Evolutionary conservation across 1,140 invertebrate species (phyloP).

Genomic region (Prorops nasuta): DNA sequence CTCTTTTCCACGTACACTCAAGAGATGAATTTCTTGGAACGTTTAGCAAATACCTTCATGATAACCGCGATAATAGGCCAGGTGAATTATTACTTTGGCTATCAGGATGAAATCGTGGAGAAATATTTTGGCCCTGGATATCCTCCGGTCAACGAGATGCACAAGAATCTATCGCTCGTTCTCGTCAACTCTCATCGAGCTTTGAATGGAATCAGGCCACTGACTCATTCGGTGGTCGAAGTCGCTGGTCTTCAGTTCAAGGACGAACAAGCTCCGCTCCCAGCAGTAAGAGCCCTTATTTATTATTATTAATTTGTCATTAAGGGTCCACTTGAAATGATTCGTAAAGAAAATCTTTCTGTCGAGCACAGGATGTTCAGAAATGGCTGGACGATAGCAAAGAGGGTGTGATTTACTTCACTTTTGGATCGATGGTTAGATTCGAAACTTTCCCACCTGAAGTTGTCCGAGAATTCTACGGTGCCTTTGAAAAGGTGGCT

Average conservation of each 20-base stretch:
- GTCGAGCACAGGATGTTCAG: conserved; percentile 59
- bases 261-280: conserved; percentile 18
- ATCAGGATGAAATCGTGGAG: conserved; percentile 28
- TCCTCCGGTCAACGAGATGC: conserved; percentile 42
- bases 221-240: conserved; percentile 57
- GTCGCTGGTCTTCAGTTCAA: conserved; percentile 61
- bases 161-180: conserved; percentile 52
- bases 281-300: conserved; percentile 24
- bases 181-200: conserved; percentile 61
- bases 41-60: conserved; percentile 4
- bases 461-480: conserved; percentile 26
- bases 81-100: conserved; percentile 16
- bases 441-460: conserved; percentile 56
- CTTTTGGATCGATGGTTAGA: conserved; percentile 68
- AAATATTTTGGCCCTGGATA: conserved; percentile 48
- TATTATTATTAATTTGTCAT: neutral
- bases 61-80: conserved; percentile 1
- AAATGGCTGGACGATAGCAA: conserved; percentile 65
- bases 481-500: conserved; percentile 32
- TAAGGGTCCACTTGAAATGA: neutral
- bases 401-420: conserved; percentile 70
- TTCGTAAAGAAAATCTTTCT: neutral
- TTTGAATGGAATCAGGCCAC: conserved; percentile 52
- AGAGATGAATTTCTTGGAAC: conserved; percentile 59
- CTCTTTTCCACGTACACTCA: conserved; percentile 48